phyloP scores from a whole-genome alignment of 2,113 vertebrate genomes.

The Cygnus atratus region DNA sequence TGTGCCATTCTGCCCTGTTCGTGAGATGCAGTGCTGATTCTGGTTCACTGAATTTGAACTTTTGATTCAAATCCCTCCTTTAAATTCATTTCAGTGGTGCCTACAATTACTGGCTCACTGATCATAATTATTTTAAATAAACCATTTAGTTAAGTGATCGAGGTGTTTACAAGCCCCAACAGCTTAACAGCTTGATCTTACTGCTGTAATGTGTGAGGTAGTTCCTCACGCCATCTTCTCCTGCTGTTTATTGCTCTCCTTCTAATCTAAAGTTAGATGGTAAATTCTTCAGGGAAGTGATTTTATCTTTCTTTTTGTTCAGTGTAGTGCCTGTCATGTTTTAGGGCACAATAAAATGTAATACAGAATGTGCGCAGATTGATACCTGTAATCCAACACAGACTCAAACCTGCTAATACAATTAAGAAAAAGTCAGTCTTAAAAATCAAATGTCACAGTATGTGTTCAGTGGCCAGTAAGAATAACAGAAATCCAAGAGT shows the following conservation, averaged over 20 bases:
- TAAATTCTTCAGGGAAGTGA: constrained; percentile 24
- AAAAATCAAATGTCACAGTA: background rate
- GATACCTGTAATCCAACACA: background rate
- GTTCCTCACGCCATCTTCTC: constrained; percentile 38
- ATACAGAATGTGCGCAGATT: background rate
- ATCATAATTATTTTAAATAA: constrained; percentile 66
- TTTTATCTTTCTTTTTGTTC: constrained; percentile 24
- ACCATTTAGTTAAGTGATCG: constrained; percentile 32
- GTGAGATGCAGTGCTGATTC: background rate
- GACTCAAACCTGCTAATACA: background rate
- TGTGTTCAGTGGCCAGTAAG: constrained; percentile 22
- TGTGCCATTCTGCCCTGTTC: background rate
- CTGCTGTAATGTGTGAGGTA: constrained; percentile 10
- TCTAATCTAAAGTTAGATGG: constrained; percentile 45
- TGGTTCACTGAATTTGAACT: constrained; percentile 44
- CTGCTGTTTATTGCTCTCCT: constrained; percentile 58
- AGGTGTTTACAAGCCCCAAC: constrained; percentile 58
- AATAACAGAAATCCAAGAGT: background rate
- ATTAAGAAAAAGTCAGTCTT: background rate
- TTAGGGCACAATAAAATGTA: background rate
- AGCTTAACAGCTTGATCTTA: constrained; percentile 55
- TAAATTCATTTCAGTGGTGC: background rate
- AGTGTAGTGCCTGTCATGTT: background rate
- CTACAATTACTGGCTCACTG: constrained; percentile 35
- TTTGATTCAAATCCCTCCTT: background rate